A percentile compares a stretch with the other conserved stretches of the same genome.
phyloP scores from a whole-genome alignment of 1,140 invertebrate species.

The Drosophila busckii region DNA sequence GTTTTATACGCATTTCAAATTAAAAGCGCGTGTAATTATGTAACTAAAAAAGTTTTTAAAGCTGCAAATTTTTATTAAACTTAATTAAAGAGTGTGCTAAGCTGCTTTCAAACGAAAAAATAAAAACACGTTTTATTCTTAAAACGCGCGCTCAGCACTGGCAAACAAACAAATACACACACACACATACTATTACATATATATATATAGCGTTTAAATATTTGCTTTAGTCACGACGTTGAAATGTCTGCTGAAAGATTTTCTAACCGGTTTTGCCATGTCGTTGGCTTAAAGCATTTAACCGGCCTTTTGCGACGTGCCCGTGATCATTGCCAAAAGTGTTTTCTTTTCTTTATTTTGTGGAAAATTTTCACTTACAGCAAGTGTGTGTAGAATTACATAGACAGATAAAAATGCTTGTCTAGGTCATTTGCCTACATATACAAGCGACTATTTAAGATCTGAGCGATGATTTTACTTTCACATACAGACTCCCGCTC shows the following conservation, averaged over 20 bases:
- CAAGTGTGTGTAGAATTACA: too few species aligned
- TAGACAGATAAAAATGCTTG: constrained; percentile 50
- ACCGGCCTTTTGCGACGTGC: constrained; percentile 38
- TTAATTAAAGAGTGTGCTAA: constrained; percentile 30
- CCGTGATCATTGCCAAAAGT: constrained; percentile 53
- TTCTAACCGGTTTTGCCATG: constrained; percentile 64
- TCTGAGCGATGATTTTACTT: constrained; percentile 31
- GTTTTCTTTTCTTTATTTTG: constrained; percentile 17
- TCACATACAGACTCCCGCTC: constrained; percentile 24
- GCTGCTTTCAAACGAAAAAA: too few species aligned
- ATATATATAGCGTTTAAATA: constrained; percentile 3
- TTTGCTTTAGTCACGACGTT: constrained; percentile 64
- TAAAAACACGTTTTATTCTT: constrained; percentile 17
- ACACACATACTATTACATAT: constrained; percentile 2
- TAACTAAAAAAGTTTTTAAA: too few species aligned
- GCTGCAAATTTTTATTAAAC: too few species aligned
- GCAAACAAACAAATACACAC: constrained; percentile 7
- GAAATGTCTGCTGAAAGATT: constrained; percentile 41
- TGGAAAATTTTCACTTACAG: constrained; percentile 64
- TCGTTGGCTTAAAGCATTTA: constrained; percentile 32
- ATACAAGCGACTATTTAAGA: constrained; percentile 38
- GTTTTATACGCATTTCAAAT: too few species aligned
- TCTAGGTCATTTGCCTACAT: constrained; percentile 46
- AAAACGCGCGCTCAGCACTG: neutral
- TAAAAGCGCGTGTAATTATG: too few species aligned